A percentile compares a stretch with the other conserved stretches of the same genome.
These are phyloP conservation scores for Brachylomia viminalis DNA, from an alignment of 2,888 invertebrate species.

Conservation along the genomic window DNA sequence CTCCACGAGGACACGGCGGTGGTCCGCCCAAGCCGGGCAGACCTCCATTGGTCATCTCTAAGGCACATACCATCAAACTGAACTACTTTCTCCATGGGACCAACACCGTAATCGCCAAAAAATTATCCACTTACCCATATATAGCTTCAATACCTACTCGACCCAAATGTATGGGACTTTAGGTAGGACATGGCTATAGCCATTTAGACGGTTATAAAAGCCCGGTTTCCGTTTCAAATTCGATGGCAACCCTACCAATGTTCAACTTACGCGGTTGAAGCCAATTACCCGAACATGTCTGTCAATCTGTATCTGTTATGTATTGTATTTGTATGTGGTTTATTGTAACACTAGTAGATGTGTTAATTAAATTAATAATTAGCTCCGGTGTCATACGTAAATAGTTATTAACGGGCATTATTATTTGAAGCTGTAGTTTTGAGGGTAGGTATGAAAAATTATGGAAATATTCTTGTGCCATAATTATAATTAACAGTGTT, in stretches of 20 bases:
- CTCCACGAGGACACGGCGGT: no score
- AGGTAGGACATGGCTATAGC: background rate
- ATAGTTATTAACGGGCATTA: background rate
- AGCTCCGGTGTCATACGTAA: background rate
- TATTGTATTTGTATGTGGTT: no score
- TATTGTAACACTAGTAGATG: background rate
- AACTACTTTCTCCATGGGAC: background rate
- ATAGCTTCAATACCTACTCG: background rate
- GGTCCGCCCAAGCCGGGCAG: no score
- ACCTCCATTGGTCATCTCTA: no score
- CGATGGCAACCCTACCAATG: conserved; percentile 14
- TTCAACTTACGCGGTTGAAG: conserved; percentile 20
- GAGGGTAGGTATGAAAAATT: background rate
- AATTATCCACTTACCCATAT: background rate
- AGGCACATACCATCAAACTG: background rate
- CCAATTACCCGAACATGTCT: conserved; percentile 39
- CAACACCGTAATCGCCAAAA: background rate
- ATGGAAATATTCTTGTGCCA: background rate
- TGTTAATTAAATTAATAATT: conserved; percentile 6
- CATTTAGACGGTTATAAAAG: no score
- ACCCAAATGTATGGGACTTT: background rate
- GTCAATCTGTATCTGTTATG: conserved; percentile 19
- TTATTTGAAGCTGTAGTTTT: background rate
- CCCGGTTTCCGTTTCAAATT: background rate
- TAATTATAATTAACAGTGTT: background rate